phyloP scores from a whole-genome alignment of 2,797 vertebrate genomes.

The Anniella stebbinsi region DNA sequence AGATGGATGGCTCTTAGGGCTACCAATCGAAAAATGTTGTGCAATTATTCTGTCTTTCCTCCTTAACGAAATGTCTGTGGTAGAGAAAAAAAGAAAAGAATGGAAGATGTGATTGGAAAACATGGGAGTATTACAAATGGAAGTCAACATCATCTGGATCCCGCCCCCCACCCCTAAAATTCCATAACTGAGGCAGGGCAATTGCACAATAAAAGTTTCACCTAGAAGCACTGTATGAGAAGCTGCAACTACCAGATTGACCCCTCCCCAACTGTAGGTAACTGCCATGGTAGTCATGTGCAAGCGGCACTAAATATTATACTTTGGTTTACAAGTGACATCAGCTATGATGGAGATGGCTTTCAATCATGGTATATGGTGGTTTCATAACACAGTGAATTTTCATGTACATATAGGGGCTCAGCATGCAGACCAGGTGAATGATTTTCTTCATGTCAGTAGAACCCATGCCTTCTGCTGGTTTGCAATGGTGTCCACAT shows the following conservation, averaged over 20 bases:
- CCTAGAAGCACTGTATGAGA: background rate
- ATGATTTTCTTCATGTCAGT: background rate
- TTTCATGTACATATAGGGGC: background rate
- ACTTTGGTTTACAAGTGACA: slow-evolving; percentile 14
- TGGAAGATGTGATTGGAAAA: too few relatives aligned
- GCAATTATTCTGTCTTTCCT: too few relatives aligned
- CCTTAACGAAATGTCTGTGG: too few relatives aligned
- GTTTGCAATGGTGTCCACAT: background rate
- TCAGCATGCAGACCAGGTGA: background rate
- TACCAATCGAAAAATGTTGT: too few relatives aligned
- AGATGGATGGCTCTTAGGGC: too few relatives aligned
- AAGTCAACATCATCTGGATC: too few relatives aligned
- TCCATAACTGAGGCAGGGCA: too few relatives aligned
- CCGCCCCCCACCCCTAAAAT: too few relatives aligned
- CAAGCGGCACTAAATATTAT: slow-evolving; percentile 5
- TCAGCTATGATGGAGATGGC: background rate
- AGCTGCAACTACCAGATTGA: background rate
- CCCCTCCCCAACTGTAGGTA: background rate
- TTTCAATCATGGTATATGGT: background rate
- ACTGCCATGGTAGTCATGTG: background rate
- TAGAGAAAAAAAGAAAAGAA: too few relatives aligned
- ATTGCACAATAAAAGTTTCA: too few relatives aligned
- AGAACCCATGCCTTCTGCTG: background rate
- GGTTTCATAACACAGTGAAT: background rate
- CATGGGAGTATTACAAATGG: too few relatives aligned